Evolutionary conservation across 2,888 invertebrate genomes (phyloP).

Genomic region (Agapostemon virescens): DNA sequence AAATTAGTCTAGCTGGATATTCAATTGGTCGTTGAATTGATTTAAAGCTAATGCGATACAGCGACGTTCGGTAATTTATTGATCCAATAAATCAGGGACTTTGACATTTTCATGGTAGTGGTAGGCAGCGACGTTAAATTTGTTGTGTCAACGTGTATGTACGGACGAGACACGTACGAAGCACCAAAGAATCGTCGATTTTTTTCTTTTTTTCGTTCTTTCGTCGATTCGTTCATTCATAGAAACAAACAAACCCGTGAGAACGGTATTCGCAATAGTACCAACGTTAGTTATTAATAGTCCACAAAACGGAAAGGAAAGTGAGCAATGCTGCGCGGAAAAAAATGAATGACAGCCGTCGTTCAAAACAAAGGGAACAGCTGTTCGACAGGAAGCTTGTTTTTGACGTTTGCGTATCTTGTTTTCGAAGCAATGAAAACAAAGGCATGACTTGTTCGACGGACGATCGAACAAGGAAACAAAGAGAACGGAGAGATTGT

Average conservation of each 20-base stretch:
- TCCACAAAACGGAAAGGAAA: conserved; percentile 20
- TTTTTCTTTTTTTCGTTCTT: too few species aligned
- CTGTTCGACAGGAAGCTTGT: conserved; percentile 25
- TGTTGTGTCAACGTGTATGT: neutral
- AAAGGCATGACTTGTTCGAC: neutral
- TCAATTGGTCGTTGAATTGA: conserved; percentile 9
- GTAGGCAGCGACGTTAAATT: neutral
- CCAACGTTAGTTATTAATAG: conserved; percentile 46
- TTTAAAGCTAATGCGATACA: neutral
- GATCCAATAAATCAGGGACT: neutral
- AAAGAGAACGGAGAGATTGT: neutral
- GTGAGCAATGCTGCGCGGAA: neutral
- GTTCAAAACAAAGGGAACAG: conserved; percentile 54
- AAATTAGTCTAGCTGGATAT: conserved; percentile 2
- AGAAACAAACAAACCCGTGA: neutral
- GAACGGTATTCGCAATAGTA: conserved; percentile 27
- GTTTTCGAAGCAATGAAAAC: too few species aligned
- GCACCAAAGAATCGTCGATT: neutral
- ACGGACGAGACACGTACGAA: neutral
- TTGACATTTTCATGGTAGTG: neutral
- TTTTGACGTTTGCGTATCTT: neutral
- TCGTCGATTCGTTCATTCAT: neutral
- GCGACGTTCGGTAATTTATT: conserved; percentile 9
- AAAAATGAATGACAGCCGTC: conserved; percentile 6
- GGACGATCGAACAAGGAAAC: neutral